These are phyloP conservation scores for Acrocera orbiculus DNA, from an alignment of 2,888 invertebrate genomes.

Conservation along the genomic window DNA sequence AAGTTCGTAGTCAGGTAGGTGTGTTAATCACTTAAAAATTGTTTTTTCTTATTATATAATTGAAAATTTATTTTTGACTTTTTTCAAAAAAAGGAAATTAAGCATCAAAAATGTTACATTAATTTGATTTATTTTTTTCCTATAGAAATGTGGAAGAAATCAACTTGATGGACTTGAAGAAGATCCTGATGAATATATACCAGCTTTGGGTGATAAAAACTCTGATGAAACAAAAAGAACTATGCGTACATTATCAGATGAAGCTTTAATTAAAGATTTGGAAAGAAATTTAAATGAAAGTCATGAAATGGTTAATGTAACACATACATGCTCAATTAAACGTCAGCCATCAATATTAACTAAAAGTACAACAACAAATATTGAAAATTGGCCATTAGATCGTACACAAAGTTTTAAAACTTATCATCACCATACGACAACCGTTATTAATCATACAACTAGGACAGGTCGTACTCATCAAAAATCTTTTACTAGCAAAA, in stretches of 20 bases:
- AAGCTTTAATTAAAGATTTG: conserved; percentile 24
- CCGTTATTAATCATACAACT: conserved; percentile 14
- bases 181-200: conserved; percentile 21
- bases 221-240: conserved; percentile 19
- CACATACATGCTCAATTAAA: no score
- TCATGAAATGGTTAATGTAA: conserved; percentile 9
- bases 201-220: conserved; percentile 9
- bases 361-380: conserved; percentile 5
- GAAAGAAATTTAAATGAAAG: conserved; percentile 13
- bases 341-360: conserved; percentile 9
- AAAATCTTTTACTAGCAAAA: conserved; percentile 34
- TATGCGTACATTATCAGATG: conserved; percentile 23
- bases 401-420: conserved; percentile 4
- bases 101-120: background rate
- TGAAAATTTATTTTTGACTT: no score
- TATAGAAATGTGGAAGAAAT: conserved; percentile 10
- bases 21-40: no score
- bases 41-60: no score
- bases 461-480: conserved; percentile 18
- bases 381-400: conserved; percentile 5
- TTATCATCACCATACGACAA: conserved; percentile 2
- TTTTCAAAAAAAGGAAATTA: background rate
- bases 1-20: conserved; percentile 38
- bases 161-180: conserved; percentile 17
- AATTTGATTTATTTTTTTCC: background rate